Conservation (phyloP, 2,888 invertebrate species). For the Elysia crispata region DNA sequence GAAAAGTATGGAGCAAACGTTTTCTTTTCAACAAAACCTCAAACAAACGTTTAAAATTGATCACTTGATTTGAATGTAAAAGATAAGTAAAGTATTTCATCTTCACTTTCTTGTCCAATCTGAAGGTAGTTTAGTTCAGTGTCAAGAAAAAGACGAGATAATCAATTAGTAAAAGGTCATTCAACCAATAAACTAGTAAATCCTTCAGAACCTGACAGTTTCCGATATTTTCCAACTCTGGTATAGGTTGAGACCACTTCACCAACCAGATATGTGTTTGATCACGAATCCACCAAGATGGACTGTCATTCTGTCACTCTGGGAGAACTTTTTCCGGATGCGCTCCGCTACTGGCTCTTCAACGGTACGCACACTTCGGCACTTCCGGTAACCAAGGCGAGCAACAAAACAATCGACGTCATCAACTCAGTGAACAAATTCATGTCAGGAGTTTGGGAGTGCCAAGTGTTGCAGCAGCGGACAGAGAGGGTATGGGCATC, state of each 20-base stretch:
- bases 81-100: too few species aligned
- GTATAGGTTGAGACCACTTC: conserved; percentile 25
- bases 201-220: too few species aligned
- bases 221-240: too few species aligned
- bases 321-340: conserved; percentile 26
- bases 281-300: conserved; percentile 5
- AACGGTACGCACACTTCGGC: conserved; percentile 4
- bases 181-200: too few species aligned
- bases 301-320: conserved; percentile 7
- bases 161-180: too few species aligned
- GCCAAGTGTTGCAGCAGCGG: conserved; percentile 16
- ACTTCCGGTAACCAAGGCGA: background rate
- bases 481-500: conserved; percentile 27
- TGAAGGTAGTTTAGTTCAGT: too few species aligned
- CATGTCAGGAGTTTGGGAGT: conserved; percentile 35
- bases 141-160: too few species aligned
- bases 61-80: too few species aligned
- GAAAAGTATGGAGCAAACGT: too few species aligned
- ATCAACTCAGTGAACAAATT: background rate
- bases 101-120: too few species aligned
- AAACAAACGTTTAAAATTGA: too few species aligned
- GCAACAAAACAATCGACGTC: conserved; percentile 11
- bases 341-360: conserved; percentile 28
- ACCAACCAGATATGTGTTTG: conserved; percentile 33
- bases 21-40: too few species aligned